phyloP scores from a whole-genome alignment of 2,888 invertebrate genomes.

The Hydraecia micacea region DNA sequence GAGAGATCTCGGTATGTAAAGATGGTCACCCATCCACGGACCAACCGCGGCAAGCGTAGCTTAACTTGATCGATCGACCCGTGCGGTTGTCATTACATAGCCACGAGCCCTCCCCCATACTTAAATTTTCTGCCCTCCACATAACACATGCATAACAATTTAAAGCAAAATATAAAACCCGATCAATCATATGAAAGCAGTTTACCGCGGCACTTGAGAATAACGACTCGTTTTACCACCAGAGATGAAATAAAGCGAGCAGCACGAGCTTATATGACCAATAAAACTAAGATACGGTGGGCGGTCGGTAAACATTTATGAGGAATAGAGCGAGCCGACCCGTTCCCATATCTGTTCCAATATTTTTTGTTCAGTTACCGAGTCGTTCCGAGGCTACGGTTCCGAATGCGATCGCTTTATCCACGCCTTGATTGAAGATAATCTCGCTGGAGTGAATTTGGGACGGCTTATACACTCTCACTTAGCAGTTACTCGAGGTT shows the following conservation, averaged over 20 bases:
- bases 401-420: conserved; percentile 54
- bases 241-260: conserved; percentile 61
- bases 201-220: conserved; percentile 53
- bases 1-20: neutral
- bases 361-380: conserved; percentile 57
- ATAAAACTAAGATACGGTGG: conserved; percentile 71
- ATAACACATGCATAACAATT: conserved; percentile 19
- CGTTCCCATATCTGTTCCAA: conserved; percentile 45
- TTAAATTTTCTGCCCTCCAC: neutral
- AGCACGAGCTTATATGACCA: conserved; percentile 48
- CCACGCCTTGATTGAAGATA: conserved; percentile 60
- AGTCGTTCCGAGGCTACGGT: conserved; percentile 36
- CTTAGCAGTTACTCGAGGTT: conserved; percentile 32
- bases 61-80: no score
- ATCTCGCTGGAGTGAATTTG: conserved; percentile 54
- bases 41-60: neutral
- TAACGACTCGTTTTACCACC: conserved; percentile 57
- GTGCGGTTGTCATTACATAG: neutral
- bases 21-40: no score
- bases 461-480: conserved; percentile 32
- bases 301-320: conserved; percentile 72
- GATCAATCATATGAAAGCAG: conserved; percentile 59
- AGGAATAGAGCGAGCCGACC: conserved; percentile 41
- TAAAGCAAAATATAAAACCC: conserved; percentile 37
- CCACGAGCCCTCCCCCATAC: neutral